Base-by-base conservation (phyloP, 2,797 vertebrate genomes). In the Varecia variegata region DNA sequence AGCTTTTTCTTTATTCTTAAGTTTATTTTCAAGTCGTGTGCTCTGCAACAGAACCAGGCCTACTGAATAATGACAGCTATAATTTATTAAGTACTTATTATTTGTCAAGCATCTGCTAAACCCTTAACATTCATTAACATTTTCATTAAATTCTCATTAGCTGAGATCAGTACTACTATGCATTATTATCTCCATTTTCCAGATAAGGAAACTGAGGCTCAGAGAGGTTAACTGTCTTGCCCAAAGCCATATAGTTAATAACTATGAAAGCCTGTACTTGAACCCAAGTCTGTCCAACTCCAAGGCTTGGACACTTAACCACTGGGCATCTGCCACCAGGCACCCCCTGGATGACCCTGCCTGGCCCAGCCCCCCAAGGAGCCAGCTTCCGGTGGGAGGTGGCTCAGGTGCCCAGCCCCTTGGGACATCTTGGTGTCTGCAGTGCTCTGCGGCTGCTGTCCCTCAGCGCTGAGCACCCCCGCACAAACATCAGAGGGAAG, bases 161-260 rank as follows among this genome's bases (percentile, higher is more conserved):
- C 23, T 54, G 62, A 74, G 30, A 3, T 50, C 25, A 84, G 35
- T 43, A 47, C 35, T 18, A n/a, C 9, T 32, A 47, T 5, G 2
- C 4, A 14, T 81, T 45, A 73, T 91, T n/a, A 65, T 83, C 47
- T 62, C 67, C 74, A 80, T 76, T 94, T 94, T 74, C 68, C 38
- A 93, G 71, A 35, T 65, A 27, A 52, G 20, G n/a, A 96, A 87
- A 93, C 40, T 43, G 62, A 97, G 91, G 79, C 38, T 82, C 27
- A 20, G 81, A 90, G n/a, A 93, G 32, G 54, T 21, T 56, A 43
- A 81, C 38, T 68, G 74, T 40, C 50, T 92, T 87, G 23, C 32
- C 32, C 52, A 40, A 50, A 82, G 40, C 32, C 70, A 52, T 20
- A 20, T 3, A 76, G 58, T 38, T 60, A 50, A 30, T 70, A 40